A percentile compares a stretch with the other conserved stretches of the same genome.
These are phyloP conservation scores for Epizoanthus ramosus DNA, from an alignment of 92 coral and sea anemone genomes.

Conservation along the genomic window DNA sequence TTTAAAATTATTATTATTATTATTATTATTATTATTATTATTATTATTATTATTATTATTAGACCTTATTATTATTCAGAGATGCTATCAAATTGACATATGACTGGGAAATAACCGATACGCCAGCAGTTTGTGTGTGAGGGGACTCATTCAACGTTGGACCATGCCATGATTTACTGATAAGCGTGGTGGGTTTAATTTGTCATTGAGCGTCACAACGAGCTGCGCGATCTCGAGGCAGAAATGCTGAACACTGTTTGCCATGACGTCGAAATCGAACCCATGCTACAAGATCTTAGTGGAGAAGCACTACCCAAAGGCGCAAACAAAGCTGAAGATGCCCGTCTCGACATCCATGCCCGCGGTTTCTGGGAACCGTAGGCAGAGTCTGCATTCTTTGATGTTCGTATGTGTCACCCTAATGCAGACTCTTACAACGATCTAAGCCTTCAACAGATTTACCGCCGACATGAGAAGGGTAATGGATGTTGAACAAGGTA, in stretches of 20 bases:
- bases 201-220: slow-evolving; percentile 59
- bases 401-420: too few relatives aligned
- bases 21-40: too few relatives aligned
- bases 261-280: slow-evolving; percentile 40
- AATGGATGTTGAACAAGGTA: too few relatives aligned
- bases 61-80: too few relatives aligned
- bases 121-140: slow-evolving; percentile 46
- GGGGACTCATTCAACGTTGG: slow-evolving; percentile 43
- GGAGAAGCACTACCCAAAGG: too few relatives aligned
- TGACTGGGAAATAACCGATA: slow-evolving; percentile 51
- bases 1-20: too few relatives aligned
- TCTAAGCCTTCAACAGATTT: too few relatives aligned
- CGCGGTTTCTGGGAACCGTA: slow-evolving; percentile 29
- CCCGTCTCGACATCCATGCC: too few relatives aligned
- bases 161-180: slow-evolving; percentile 59
- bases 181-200: slow-evolving; percentile 42
- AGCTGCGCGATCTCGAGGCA: slow-evolving; percentile 51
- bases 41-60: too few relatives aligned
- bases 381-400: too few relatives aligned
- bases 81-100: slow-evolving; percentile 30
- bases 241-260: slow-evolving; percentile 32
- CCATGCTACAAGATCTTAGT: slow-evolving; percentile 19
- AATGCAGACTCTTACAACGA: too few relatives aligned
- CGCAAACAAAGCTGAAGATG: slow-evolving; percentile 12
- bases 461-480: too few relatives aligned